Evolutionary conservation across 2,888 invertebrate species (phyloP).

Genomic region (Tenthredo distinguenda): DNA sequence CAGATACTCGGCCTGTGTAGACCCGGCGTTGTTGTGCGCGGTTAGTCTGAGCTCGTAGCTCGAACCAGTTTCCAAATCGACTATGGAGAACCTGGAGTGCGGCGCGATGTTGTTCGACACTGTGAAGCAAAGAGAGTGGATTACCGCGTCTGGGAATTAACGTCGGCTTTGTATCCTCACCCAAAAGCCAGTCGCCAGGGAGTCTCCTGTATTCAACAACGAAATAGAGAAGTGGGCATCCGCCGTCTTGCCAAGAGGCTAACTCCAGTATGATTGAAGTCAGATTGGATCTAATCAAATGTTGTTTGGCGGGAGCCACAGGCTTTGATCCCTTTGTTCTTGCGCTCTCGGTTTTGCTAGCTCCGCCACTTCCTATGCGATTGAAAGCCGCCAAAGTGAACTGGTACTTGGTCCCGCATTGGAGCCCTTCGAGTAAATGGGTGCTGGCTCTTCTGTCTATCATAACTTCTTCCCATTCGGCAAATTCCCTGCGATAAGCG

Average conservation of each 20-base stretch:
- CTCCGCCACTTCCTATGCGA: slow-evolving; percentile 76
- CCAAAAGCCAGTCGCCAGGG: slow-evolving; percentile 74
- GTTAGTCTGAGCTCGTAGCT: slow-evolving; percentile 80
- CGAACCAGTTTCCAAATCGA: slow-evolving; percentile 79
- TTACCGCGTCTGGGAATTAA: not conserved
- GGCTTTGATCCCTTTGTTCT: slow-evolving; percentile 77
- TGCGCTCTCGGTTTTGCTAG: slow-evolving; percentile 75
- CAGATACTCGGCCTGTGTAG: slow-evolving; percentile 81
- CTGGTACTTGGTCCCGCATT: slow-evolving; percentile 77
- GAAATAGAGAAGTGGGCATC: slow-evolving; percentile 76
- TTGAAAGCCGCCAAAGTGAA: slow-evolving; percentile 77
- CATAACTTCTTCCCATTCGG: slow-evolving; percentile 81
- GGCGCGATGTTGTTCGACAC: slow-evolving; percentile 80
- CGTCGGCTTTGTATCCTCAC: slow-evolving; percentile 59
- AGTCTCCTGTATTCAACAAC: slow-evolving; percentile 76
- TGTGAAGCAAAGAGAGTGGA: slow-evolving; percentile 62
- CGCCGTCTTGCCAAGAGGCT: slow-evolving; percentile 77
- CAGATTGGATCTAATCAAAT: slow-evolving; percentile 73
- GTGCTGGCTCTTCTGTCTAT: slow-evolving; percentile 78
- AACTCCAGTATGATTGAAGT: slow-evolving; percentile 76
- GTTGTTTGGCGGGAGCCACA: slow-evolving; percentile 73
- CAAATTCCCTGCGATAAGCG: slow-evolving; percentile 79
- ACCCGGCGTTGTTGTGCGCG: slow-evolving; percentile 84
- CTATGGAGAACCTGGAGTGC: slow-evolving; percentile 78
- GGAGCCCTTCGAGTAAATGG: slow-evolving; percentile 74